These are phyloP conservation scores for Bothrops jararaca DNA, from an alignment of 2,113 vertebrate genomes.

Conservation along the genomic window DNA sequence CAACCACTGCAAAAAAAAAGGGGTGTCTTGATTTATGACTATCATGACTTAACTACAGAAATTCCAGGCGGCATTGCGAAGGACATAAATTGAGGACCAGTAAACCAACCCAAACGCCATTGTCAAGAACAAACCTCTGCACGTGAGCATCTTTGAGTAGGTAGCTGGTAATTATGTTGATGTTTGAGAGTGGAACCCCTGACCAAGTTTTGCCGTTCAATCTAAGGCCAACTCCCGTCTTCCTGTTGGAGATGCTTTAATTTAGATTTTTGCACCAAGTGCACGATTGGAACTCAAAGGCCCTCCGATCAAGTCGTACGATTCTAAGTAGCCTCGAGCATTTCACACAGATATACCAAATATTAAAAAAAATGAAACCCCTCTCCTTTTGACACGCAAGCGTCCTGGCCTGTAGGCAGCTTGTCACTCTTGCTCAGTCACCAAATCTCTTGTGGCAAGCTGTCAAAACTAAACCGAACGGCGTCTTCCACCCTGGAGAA, in stretches of 20 bases:
- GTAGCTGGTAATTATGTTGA: not conserved
- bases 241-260: not conserved
- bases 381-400: not conserved
- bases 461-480: not conserved
- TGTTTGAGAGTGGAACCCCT: not conserved
- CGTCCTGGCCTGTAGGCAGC: not conserved
- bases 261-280: not conserved
- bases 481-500: not conserved
- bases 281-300: not conserved
- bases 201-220: not conserved
- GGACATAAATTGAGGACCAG: not conserved
- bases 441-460: no score
- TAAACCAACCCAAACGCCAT: not conserved
- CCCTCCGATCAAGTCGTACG: not conserved
- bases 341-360: not conserved
- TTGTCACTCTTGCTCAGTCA: not conserved
- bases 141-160: no score
- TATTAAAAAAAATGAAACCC: not conserved
- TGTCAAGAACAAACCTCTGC: not conserved
- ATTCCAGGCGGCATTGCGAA: not conserved
- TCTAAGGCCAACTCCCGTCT: not conserved
- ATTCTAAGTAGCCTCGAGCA: not conserved
- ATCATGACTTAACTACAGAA: not conserved
- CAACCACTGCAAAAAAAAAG: not conserved
- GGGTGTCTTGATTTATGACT: not conserved